Evolutionary conservation across 2,888 invertebrate species (phyloP).

Genomic region (Dilophus febrilis): DNA sequence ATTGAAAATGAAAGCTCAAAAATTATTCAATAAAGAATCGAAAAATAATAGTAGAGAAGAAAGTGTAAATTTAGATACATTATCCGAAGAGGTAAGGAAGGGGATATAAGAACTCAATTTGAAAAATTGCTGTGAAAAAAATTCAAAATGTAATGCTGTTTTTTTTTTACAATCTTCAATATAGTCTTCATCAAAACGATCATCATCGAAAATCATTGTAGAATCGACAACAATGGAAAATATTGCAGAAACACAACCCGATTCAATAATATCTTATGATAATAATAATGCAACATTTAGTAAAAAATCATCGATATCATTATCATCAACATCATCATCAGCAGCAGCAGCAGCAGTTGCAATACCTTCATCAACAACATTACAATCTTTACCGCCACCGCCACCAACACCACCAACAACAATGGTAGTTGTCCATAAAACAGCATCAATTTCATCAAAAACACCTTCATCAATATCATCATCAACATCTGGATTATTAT

Average conservation of each 20-base stretch:
- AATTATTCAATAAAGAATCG: constrained; percentile 56
- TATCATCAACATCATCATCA: constrained; percentile 4
- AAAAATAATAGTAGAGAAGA: constrained; percentile 25
- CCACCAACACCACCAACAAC: constrained; percentile 8
- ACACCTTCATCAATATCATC: constrained; percentile 8
- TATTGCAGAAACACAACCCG: constrained; percentile 17
- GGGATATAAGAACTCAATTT: no score
- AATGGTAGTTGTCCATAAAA: background rate
- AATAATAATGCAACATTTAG: background rate
- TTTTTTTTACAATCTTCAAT: constrained; percentile 2
- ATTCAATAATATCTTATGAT: constrained; percentile 2
- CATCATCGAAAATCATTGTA: constrained; percentile 15
- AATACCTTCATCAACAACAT: background rate
- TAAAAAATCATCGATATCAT: background rate
- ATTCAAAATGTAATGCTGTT: no score
- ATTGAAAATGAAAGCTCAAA: constrained; percentile 86
- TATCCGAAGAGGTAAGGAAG: constrained; percentile 28
- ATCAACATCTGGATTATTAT: constrained; percentile 7
- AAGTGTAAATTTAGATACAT: constrained; percentile 21
- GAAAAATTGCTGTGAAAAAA: no score
- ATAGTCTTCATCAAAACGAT: constrained; percentile 17
- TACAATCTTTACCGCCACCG: constrained; percentile 6
- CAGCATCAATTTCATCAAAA: background rate
- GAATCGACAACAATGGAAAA: constrained; percentile 20
- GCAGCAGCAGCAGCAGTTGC: background rate